A percentile compares a stretch with the other conserved stretches of the same genome.
These are phyloP conservation scores for Bruchidius siliquastri DNA, from an alignment of 2,888 invertebrate genomes.

Conservation along the genomic window DNA sequence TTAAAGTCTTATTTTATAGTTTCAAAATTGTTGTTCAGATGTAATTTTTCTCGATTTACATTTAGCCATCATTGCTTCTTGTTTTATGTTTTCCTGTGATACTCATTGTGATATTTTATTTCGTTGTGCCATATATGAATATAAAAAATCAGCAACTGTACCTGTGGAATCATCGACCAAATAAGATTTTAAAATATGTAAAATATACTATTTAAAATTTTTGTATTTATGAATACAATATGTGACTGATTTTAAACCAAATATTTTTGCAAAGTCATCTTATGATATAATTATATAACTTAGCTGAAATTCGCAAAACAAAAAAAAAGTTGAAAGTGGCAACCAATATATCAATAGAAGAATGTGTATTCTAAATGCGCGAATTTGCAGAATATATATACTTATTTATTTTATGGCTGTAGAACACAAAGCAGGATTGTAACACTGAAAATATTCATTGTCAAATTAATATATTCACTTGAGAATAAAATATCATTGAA, in stretches of 20 bases:
- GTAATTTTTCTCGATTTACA: too few species aligned
- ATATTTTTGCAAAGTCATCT: slow-evolving; percentile 16
- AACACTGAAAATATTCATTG: too few species aligned
- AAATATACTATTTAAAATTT: slow-evolving; percentile 34
- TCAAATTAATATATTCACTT: too few species aligned
- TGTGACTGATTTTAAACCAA: slow-evolving; percentile 33
- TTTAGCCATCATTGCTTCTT: too few species aligned
- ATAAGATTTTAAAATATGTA: slow-evolving; percentile 21
- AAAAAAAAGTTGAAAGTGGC: background rate
- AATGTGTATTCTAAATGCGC: background rate
- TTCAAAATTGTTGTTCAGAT: too few species aligned
- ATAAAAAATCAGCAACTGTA: slow-evolving; percentile 1
- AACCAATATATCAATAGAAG: background rate
- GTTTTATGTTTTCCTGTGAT: slow-evolving; percentile 21
- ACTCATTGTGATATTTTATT: slow-evolving; percentile 17
- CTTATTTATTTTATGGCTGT: background rate
- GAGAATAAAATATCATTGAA: too few species aligned
- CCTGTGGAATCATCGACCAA: slow-evolving; percentile 26
- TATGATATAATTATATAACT: background rate
- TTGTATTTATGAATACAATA: slow-evolving; percentile 27
- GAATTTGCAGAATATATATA: background rate
- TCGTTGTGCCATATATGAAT: slow-evolving; percentile 3
- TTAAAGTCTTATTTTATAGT: too few species aligned
- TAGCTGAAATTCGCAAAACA: background rate
- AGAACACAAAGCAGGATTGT: too few species aligned